Evolutionary conservation across 2,113 vertebrate species (phyloP).

Genomic region (Hippolais icterina): DNA sequence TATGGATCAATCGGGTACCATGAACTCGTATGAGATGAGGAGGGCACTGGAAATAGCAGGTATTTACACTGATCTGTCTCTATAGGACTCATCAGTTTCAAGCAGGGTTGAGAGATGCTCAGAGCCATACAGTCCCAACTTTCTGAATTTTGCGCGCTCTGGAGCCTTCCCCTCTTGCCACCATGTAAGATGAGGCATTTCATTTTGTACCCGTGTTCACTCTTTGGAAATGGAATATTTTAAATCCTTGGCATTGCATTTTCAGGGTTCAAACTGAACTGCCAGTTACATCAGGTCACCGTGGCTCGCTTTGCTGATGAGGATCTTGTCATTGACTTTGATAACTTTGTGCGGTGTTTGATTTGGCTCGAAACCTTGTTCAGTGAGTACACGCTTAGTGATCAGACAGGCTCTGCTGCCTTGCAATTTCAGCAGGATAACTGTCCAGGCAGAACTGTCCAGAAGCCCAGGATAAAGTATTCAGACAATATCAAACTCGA

Average conservation of each 20-base stretch:
- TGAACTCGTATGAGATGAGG: slow-evolving; percentile 81
- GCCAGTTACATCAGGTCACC: slow-evolving; percentile 73
- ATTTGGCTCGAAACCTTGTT: slow-evolving; percentile 79
- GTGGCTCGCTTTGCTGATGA: slow-evolving; percentile 80
- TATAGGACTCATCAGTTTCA: not conserved
- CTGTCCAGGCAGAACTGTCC: not conserved
- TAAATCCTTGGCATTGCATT: not conserved
- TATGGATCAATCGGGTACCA: slow-evolving; percentile 77
- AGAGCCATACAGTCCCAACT: not conserved
- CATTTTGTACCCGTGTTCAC: not conserved
- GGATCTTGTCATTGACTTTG: slow-evolving; percentile 75
- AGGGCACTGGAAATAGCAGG: slow-evolving; percentile 76
- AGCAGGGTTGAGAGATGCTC: not conserved
- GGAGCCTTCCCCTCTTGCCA: not conserved
- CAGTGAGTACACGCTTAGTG: slow-evolving; percentile 60
- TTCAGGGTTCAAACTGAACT: slow-evolving; percentile 78
- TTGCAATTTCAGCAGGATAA: not conserved
- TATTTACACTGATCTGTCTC: not conserved
- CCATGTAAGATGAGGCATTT: fast-evolving
- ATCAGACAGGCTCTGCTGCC: not conserved
- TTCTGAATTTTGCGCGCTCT: not conserved
- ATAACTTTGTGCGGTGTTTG: slow-evolving; percentile 79
- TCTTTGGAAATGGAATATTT: not conserved
- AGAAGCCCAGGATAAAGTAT: not conserved
- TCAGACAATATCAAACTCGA: not conserved